Evolutionary conservation across 2,888 invertebrate species (phyloP), one percentile per base, ranked within the genome.

Genomic region (Drosophila birchii): DNA sequence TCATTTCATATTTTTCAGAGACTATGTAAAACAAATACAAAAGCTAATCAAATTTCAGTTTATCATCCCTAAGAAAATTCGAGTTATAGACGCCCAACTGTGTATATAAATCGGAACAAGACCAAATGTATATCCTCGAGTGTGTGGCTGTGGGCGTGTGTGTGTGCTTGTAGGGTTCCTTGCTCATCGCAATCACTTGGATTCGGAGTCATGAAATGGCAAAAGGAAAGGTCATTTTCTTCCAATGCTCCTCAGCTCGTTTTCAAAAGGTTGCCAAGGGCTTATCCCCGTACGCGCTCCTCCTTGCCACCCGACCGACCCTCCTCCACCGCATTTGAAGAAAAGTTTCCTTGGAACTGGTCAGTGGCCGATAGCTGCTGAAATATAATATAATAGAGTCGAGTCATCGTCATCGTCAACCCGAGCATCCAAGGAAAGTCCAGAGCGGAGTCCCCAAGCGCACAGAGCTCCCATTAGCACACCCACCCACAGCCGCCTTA

Each of bases 221-320:
- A 88, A 80, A 86, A 71, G 81, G 83, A 85, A 88, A 85, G 88
- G 88, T 85, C 75, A 88, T 85, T 85, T 88, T 85, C 84, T 85
- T 83, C 81, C 81, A 81, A 79, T 80, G 83, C 78, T 79, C 78
- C 78, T 76, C 68, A 81, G 81, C 78, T 81, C 79, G 73, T 83
- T 87, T 75, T 70, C 76, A 69, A 83, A 86, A 88, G 84, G 88
- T 84, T 84, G 86, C 84, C 83, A 86, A 88, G 86, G 84, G 81
- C 88, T 86, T 79, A 83, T 44, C 64, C 53, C 16, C 29, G 34
- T 23, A 18, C 41, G 12, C 44, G 44, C 23, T 23, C 43, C 59
- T 51, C 20, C 34, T 16, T 18, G n/a, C 11, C 36, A n/a, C 18
- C 47, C 34, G 4, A 14, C 34, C 18, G 44, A 16, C 11, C 26